Base-by-base conservation (phyloP, 1,140 invertebrate genomes). In the Samia ricini region DNA sequence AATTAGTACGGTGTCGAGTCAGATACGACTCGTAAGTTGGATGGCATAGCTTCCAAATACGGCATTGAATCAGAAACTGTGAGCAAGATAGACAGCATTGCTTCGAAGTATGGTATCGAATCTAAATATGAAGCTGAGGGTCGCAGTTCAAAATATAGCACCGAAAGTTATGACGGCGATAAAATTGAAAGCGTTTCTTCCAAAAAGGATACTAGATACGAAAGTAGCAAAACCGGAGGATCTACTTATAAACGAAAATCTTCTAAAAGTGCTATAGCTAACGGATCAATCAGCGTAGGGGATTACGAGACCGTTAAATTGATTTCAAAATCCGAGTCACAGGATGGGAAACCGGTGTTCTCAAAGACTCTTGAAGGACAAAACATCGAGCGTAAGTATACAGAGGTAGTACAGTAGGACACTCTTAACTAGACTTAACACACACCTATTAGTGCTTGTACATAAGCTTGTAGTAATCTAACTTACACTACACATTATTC, bases 301-400 rank as follows among this genome's bases (percentile, higher is more conserved):
- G 79, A 73, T 20, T 73, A 69, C 36, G 76, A 75, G 65, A 72
- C 76, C 19, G 73, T 77, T 18, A 78, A 81, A 56, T 83, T 79
- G 2, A 67, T 82, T 29, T 74, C 66, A 61, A 80, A 84, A 70
- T 66, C 90, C 15, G 83, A 82, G 20, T 84, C 79, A 26, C 79
- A 89, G 36, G 90, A 91, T 66, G 93, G 93, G 52, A 94, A 91
- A 75, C 95, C 95, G 0, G 86, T 92, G 21, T 95, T 96, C 74
- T 87, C 92, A 10, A 94, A 95, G 81, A 95, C 95, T 10, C 91
- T 96, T 56, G 93, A 94, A 85, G 95, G 95, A 69, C 92, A 93
- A 60, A 95, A 92, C 75, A 93, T 95, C 63, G 94, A 96, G 93
- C 94, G 95, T 96, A 92, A 95, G 95, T 94, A 74, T 60, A 67